Evolutionary conservation across 2,797 vertebrate genomes (phyloP), one percentile per base, ranked within the genome.

Genomic region (Catamblyrhynchus diadema): DNA sequence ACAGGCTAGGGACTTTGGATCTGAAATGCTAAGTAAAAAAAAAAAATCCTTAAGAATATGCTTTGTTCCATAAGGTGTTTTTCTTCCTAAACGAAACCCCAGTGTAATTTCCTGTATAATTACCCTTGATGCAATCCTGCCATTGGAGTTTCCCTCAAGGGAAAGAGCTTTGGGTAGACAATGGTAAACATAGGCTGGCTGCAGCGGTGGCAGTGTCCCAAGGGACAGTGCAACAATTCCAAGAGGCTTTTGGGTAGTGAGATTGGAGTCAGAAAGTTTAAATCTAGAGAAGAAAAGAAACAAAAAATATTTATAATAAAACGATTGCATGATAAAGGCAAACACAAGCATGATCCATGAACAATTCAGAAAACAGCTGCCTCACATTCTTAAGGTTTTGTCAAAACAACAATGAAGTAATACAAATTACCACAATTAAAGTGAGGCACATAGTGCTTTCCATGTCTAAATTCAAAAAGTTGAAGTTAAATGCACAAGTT

Each of bases 101-200:
- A 70, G 90, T 71, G 94, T 89, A 94, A 94, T 93, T 95, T 94
- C 53, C 88, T 93, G 59, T 59, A 25, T 93, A 95, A 97, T 98
- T 98, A 99, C 99, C 99, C 99, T 97, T 98, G 99, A 97, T 99
- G 99, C 65, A 99, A 99, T 92, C 98, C 99, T 47, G 99, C 99
- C 98, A 99, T 98, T 8, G 98, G 98, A 0, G 99, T 99, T 97
- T 99, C 98, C 91, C 99, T 98, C 95, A 99, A 98, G 64, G 99
- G 99, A 95, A 99, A 99, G 80, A 99, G 98, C 97, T 99, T 99
- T 93, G 99, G 99, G 97, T 99, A 99, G 97, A 99, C 98, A 90
- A 99, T 98, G 88, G 99, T 99, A 98, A 99, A 99, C 99, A 99
- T 99, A 92, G 99, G 98, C 97, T 99, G 99, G 88, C 99, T 99